Conservation (phyloP, 2,113 vertebrate genomes). For the Clarias macrocephalus region DNA sequence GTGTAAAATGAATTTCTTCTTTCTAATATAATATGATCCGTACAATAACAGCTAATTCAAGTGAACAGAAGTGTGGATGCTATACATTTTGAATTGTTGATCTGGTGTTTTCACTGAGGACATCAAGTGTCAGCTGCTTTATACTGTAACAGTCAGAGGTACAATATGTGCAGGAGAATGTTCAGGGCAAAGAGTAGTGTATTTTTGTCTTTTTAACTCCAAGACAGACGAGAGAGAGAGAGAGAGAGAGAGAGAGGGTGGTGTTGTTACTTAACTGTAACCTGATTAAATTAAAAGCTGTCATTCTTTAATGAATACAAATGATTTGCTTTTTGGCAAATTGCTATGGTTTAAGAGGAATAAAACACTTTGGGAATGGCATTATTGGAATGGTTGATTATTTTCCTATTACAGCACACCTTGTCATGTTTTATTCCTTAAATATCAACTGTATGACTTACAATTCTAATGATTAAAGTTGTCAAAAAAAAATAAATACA, state of each 20-base stretch:
- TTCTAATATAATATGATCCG: background rate
- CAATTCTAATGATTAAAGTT: background rate
- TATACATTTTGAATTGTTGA: background rate
- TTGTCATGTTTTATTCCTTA: background rate
- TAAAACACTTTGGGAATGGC: background rate
- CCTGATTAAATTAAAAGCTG: background rate
- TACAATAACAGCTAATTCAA: background rate
- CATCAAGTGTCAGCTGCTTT: background rate
- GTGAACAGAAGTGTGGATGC: background rate
- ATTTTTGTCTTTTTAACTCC: background rate
- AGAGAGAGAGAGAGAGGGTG: background rate
- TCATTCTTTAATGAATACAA: background rate
- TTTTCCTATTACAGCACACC: background rate
- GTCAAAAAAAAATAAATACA: conserved; percentile 6
- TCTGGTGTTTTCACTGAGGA: background rate
- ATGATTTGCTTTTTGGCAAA: background rate
- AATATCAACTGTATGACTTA: background rate
- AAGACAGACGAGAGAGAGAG: background rate
- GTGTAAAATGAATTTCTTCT: background rate
- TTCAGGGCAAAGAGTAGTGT: background rate
- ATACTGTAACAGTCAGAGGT: background rate
- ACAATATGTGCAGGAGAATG: background rate
- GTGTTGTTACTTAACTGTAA: background rate
- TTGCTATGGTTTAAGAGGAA: conserved; percentile 11
- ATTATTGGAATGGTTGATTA: background rate